phyloP scores from a whole-genome alignment of 2,113 vertebrate genomes.

The Centrocercus urophasianus region DNA sequence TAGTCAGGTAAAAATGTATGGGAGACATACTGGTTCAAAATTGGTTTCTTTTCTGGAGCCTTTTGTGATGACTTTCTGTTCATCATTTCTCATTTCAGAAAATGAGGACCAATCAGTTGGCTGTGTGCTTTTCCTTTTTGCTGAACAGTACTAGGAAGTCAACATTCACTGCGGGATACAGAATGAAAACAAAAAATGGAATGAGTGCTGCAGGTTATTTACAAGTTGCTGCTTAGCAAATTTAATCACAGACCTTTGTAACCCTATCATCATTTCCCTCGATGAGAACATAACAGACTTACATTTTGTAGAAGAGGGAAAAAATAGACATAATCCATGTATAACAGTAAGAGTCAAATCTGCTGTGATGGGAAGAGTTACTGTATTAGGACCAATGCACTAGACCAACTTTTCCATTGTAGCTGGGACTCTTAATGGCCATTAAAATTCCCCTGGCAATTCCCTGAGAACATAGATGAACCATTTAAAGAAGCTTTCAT shows the following conservation, averaged over 20 bases:
- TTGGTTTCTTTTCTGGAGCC: slow-evolving; percentile 20
- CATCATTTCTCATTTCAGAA: slow-evolving; percentile 40
- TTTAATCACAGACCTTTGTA: slow-evolving; percentile 78
- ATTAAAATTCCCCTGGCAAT: slow-evolving; percentile 69
- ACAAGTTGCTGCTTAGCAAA: slow-evolving; percentile 73
- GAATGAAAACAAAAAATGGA: slow-evolving; percentile 70
- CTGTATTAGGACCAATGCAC: slow-evolving; percentile 69
- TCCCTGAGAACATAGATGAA: slow-evolving; percentile 40
- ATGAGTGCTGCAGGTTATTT: slow-evolving; percentile 73
- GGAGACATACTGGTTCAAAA: neutral
- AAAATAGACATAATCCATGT: slow-evolving; percentile 65
- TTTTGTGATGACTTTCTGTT: slow-evolving; percentile 43
- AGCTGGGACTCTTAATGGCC: slow-evolving; percentile 51
- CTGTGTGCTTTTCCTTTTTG: neutral
- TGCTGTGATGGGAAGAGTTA: slow-evolving; percentile 66
- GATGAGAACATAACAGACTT: slow-evolving; percentile 75
- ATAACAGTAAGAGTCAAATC: slow-evolving; percentile 76
- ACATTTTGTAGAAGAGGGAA: slow-evolving; percentile 74
- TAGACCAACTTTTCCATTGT: slow-evolving; percentile 65
- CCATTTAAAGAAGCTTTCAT: slow-evolving; percentile 37
- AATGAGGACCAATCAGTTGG: slow-evolving; percentile 16
- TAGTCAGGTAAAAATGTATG: neutral
- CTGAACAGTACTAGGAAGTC: slow-evolving; percentile 58
- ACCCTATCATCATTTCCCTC: slow-evolving; percentile 77
- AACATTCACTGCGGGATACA: slow-evolving; percentile 48